Base-by-base conservation (phyloP, 2,888 invertebrate species). In the Cataglyphis rosenhaueri region DNA sequence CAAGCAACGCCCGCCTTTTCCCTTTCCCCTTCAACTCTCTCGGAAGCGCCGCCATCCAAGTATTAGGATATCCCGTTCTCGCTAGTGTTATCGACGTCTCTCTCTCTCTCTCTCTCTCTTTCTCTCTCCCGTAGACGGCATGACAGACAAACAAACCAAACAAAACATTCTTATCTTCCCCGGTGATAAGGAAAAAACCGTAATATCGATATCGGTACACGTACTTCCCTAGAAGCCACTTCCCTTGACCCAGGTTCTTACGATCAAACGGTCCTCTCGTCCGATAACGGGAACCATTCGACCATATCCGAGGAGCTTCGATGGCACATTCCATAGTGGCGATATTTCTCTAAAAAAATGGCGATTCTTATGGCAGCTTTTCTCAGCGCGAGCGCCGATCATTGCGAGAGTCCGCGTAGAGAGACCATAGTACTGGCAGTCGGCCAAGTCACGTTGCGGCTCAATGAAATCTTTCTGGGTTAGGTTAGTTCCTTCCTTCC, bases 381-480 rank as follows among this genome's bases (percentile, higher is more conserved):
- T 29, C 48, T 52, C 59, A 32, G 41, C 85, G 87, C 84, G 87
- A 86, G 85, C 82, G 88, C 84, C 89, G 88, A 90, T 88, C 87
- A 88, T 89, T 84, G 87, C 75, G 86, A 87, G 89, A 87, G 88
- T 89, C 89, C 87, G 89, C 89, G 89, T 89, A 89, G 32, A 70
- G 82, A 86, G 87, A 89, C 89, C 91, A 91, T 93, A 93, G 92
- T 93, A 92, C 91, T 94, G 94, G 94, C 93, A 84, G 41, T 41
- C 84, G 59, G 93, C 94, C 94, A 94, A 91, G 89, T 90, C 90
- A 92, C 90, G 92, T 92, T 90, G 91, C 87, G 89, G 88, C 93
- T 94, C 93, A 94, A 94, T 94, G 94, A 93, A 93, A 93, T 94
- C 93, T 94, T 94, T 94, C 92, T 93, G 85, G 93, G 93, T 94